Conservation (phyloP, 2,888 invertebrate species). For the Atethmia centrago region DNA sequence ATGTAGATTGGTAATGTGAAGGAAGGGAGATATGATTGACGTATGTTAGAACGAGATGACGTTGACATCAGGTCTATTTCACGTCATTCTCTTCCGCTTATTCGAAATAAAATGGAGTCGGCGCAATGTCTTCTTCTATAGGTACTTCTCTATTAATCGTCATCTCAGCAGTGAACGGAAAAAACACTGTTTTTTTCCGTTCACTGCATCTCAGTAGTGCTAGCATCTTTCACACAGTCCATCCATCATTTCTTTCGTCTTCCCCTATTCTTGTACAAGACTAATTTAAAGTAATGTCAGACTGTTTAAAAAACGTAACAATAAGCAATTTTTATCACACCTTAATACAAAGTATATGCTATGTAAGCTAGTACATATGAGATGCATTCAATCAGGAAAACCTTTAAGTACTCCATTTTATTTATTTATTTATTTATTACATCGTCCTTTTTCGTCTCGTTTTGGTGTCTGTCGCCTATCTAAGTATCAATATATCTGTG, state of each 20-base stretch:
- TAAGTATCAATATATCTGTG: slow-evolving; percentile 12
- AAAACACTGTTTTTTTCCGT: no score
- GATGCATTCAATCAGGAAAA: not conserved
- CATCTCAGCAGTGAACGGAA: no score
- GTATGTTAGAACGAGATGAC: not conserved
- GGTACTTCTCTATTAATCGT: no score
- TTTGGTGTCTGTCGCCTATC: not conserved
- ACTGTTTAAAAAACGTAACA: not conserved
- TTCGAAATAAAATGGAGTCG: no score
- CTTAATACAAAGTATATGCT: no score
- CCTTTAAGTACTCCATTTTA: no score
- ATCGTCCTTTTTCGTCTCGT: not conserved
- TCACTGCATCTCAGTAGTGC: no score
- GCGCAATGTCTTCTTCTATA: no score
- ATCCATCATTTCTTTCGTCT: no score
- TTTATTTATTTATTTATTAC: no score
- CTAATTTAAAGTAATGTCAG: not conserved
- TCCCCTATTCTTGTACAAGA: not conserved
- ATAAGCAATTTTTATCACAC: not conserved
- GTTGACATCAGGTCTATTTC: not conserved
- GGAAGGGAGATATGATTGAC: not conserved
- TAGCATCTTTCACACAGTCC: no score
- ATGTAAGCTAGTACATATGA: no score
- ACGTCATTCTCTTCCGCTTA: not conserved
- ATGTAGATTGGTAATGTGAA: slow-evolving; percentile 10